Evolutionary conservation across 2,113 vertebrate genomes (phyloP).

Genomic region (Willisornis vidua): DNA sequence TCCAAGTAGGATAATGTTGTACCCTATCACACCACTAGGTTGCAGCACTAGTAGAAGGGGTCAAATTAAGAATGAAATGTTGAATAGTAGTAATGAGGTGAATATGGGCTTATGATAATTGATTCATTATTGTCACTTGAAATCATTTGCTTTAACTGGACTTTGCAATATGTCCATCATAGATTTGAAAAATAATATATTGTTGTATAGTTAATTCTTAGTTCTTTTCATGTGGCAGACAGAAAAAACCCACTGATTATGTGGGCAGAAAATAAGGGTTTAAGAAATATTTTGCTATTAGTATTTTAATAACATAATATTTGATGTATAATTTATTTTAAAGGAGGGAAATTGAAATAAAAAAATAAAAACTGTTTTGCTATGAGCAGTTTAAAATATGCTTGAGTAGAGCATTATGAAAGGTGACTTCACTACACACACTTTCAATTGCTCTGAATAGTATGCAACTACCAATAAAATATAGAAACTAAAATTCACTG

Average conservation of each 20-base stretch:
- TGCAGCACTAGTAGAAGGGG: conserved; percentile 51
- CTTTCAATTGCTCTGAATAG: neutral
- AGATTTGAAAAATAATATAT: neutral
- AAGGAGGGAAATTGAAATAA: neutral
- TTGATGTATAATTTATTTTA: neutral
- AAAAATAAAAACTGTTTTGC: neutral
- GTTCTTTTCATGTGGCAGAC: neutral
- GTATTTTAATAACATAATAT: neutral
- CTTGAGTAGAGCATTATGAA: neutral
- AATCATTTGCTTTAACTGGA: neutral
- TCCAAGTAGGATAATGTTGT: conserved; percentile 15
- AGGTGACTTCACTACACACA: neutral
- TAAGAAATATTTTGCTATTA: neutral
- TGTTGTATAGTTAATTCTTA: neutral
- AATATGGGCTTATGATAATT: neutral
- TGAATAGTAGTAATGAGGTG: conserved; percentile 13
- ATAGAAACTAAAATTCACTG: neutral
- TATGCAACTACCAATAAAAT: neutral
- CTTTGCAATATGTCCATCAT: neutral
- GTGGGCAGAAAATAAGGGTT: neutral
- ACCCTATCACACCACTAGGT: conserved; percentile 63
- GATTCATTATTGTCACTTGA: neutral
- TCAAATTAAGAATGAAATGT: neutral
- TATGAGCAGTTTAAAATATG: neutral
- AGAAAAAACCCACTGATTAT: neutral